Percentiles rank a stretch among this genome's conserved stretches.
Evolutionary conservation across 2,888 invertebrate species (phyloP).

Genomic region (Nomada fucata): DNA sequence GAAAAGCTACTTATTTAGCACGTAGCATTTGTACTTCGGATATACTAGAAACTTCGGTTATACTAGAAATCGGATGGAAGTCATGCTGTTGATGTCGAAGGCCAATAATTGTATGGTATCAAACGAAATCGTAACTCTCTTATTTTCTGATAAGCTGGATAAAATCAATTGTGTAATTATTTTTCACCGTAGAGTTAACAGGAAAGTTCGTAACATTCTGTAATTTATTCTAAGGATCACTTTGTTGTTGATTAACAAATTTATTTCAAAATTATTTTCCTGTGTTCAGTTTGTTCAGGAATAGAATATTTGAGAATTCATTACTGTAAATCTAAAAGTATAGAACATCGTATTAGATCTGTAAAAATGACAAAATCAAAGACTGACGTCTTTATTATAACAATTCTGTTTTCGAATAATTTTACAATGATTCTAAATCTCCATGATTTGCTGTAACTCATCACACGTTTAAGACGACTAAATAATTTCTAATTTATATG

Average conservation of each 20-base stretch:
- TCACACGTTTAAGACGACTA: conserved; percentile 16
- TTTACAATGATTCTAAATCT: conserved; percentile 29
- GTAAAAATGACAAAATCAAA: conserved; percentile 59
- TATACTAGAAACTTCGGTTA: conserved; percentile 34
- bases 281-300: conserved; percentile 32
- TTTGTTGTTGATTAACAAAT: conserved; percentile 25
- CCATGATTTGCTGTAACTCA: conserved; percentile 25
- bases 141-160: conserved; percentile 11
- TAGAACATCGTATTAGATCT: conserved; percentile 27
- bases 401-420: conserved; percentile 50
- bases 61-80: conserved; percentile 26
- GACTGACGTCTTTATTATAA: conserved; percentile 69
- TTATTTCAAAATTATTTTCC: conserved; percentile 15
- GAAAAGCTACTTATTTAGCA: conserved; percentile 69
- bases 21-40: conserved; percentile 68
- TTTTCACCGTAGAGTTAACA: conserved; percentile 15
- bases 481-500: conserved; percentile 6
- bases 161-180: conserved; percentile 27
- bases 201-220: conserved; percentile 26
- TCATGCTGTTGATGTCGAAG: conserved; percentile 3
- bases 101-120: conserved; percentile 13
- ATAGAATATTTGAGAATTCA: conserved; percentile 28
- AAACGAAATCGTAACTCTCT: conserved; percentile 4
- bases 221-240: conserved; percentile 44
- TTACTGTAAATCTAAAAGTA: conserved; percentile 15